These are phyloP conservation scores for Atrichornis clamosus DNA, from an alignment of 2,113 vertebrate species.

Conservation along the genomic window DNA sequence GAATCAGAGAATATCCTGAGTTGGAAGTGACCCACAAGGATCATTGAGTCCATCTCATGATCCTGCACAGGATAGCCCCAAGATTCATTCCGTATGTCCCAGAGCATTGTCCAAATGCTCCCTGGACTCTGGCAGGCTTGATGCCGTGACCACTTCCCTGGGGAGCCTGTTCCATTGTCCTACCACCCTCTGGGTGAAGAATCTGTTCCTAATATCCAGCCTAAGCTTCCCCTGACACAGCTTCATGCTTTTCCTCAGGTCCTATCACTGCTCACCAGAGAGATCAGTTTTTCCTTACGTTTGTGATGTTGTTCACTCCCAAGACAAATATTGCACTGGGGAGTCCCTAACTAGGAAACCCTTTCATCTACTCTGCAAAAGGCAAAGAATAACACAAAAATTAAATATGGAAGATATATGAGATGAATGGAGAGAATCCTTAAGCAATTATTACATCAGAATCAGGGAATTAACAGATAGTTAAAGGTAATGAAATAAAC, in stretches of 20 bases:
- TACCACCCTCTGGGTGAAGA: background rate
- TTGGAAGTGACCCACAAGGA: background rate
- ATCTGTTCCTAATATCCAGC: background rate
- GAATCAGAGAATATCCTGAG: background rate
- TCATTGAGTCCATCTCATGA: background rate
- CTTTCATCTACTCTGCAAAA: background rate
- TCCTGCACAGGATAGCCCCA: background rate
- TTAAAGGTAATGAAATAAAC: background rate
- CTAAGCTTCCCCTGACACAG: background rate
- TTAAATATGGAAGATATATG: background rate
- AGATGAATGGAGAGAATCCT: background rate
- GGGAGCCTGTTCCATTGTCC: background rate
- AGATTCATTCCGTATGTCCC: background rate
- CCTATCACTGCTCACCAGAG: background rate
- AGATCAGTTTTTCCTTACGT: background rate
- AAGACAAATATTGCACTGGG: background rate
- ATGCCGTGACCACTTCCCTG: background rate
- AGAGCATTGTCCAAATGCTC: background rate
- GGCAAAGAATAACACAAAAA: background rate
- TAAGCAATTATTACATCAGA: background rate
- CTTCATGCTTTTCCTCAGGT: background rate
- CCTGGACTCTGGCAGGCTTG: background rate
- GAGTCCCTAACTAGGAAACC: background rate
- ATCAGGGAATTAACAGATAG: background rate
- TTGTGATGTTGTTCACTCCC: background rate